These are phyloP conservation scores for Piliocolobus tephrosceles DNA, from an alignment of 2,113 vertebrate species.

Conservation along the genomic window DNA sequence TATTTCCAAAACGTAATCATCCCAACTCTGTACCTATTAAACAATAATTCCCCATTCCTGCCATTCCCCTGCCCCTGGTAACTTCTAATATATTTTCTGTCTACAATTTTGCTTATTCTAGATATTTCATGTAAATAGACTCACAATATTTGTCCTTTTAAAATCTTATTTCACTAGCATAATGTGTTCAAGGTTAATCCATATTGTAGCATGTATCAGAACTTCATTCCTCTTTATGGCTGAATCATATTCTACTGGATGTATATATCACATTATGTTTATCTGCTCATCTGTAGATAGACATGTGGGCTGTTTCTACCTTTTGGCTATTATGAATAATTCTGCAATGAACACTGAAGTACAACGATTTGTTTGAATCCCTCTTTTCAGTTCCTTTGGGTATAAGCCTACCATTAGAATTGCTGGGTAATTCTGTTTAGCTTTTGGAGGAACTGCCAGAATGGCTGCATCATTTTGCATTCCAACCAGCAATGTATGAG, in stretches of 20 bases:
- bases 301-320: too few species aligned
- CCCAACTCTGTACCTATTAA: neutral
- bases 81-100: neutral
- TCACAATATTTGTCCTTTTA: too few species aligned
- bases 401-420: neutral
- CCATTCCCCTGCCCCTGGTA: neutral
- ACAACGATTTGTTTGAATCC: neutral
- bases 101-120: neutral
- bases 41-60: neutral
- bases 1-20: neutral
- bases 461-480: neutral
- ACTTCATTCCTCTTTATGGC: too few species aligned
- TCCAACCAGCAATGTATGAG: too few species aligned
- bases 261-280: too few species aligned
- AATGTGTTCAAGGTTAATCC: too few species aligned
- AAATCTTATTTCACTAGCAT: too few species aligned
- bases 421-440: neutral
- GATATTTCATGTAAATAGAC: too few species aligned
- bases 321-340: too few species aligned
- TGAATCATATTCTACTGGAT: too few species aligned
- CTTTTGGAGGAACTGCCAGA: neutral
- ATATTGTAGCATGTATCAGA: too few species aligned
- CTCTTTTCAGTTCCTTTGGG: neutral
- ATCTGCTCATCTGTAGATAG: too few species aligned
- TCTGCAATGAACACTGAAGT: neutral